These are phyloP conservation scores for Python bivittatus DNA, from an alignment of 2,113 vertebrate species.

Conservation along the genomic window DNA sequence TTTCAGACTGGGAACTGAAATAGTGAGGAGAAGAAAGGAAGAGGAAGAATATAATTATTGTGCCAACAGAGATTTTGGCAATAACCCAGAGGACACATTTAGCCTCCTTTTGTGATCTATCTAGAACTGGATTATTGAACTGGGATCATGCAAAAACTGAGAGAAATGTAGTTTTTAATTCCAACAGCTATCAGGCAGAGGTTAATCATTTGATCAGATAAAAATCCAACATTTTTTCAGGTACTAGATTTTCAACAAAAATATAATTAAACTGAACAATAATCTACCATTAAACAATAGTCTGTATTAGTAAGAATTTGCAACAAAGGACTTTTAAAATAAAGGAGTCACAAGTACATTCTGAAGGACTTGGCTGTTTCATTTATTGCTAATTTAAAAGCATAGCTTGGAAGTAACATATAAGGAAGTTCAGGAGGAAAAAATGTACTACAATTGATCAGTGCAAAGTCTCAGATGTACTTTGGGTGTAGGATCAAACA, in stretches of 20 bases:
- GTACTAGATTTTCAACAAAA: not conserved
- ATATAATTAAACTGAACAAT: slow-evolving; percentile 26
- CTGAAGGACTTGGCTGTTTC: slow-evolving; percentile 41
- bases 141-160: not conserved
- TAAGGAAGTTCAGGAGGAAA: slow-evolving; percentile 22
- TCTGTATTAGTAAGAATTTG: not conserved
- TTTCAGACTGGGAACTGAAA: not conserved
- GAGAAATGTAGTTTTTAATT: not conserved
- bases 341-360: slow-evolving; percentile 35
- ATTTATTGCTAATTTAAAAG: slow-evolving; percentile 48
- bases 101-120: not conserved
- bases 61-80: not conserved
- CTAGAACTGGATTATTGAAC: not conserved
- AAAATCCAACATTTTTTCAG: not conserved
- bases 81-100: not conserved
- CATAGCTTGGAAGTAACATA: slow-evolving; percentile 33
- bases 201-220: not conserved
- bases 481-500: slow-evolving; percentile 22
- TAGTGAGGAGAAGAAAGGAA: not conserved
- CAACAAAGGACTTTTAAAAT: slow-evolving; percentile 31
- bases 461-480: slow-evolving; percentile 22
- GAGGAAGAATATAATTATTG: not conserved
- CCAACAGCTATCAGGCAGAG: not conserved
- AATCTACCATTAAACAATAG: not conserved
- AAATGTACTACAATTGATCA: slow-evolving; percentile 33